Evolutionary conservation across 2,113 vertebrate species (phyloP).

Genomic region (Gambusia affinis): DNA sequence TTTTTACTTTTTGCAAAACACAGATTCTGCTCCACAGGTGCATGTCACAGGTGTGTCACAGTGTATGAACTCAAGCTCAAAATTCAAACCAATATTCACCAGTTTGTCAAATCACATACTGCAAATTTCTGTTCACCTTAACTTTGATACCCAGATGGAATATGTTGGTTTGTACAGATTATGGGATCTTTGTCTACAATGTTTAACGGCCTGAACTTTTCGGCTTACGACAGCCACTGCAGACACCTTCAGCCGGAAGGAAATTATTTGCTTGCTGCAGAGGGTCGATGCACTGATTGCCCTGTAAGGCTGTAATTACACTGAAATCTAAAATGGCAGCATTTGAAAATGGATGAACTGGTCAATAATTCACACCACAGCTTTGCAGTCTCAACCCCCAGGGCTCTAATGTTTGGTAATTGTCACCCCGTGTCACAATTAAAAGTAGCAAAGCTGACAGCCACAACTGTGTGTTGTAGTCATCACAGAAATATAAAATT

Average conservation of each 20-base stretch:
- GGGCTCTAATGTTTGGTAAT: constrained; percentile 63
- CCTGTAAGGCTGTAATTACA: constrained; percentile 83
- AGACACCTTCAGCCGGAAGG: constrained; percentile 43
- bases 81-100: not conserved
- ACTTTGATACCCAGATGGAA: constrained; percentile 1
- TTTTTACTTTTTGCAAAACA: not conserved
- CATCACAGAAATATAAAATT: constrained; percentile 74
- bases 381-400: constrained; percentile 52
- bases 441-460: constrained; percentile 77
- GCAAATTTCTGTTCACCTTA: constrained; percentile 10
- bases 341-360: constrained; percentile 63
- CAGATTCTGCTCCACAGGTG: not conserved
- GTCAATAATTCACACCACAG: constrained; percentile 74
- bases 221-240: constrained; percentile 27
- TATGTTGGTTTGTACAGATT: constrained; percentile 31
- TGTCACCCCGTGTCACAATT: constrained; percentile 64
- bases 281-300: constrained; percentile 67
- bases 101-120: constrained; percentile 7
- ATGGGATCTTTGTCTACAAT: constrained; percentile 33
- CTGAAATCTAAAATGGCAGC: constrained; percentile 81
- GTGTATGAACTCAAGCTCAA: not conserved
- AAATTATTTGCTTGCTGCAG: constrained; percentile 67
- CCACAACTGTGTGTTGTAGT: constrained; percentile 79
- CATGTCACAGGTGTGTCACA: not conserved
- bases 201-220: constrained; percentile 33